Percentiles rank a stretch among this genome's conserved stretches.
These are phyloP conservation scores for Prinia subflava DNA, from an alignment of 2,113 vertebrate genomes.

Conservation along the genomic window DNA sequence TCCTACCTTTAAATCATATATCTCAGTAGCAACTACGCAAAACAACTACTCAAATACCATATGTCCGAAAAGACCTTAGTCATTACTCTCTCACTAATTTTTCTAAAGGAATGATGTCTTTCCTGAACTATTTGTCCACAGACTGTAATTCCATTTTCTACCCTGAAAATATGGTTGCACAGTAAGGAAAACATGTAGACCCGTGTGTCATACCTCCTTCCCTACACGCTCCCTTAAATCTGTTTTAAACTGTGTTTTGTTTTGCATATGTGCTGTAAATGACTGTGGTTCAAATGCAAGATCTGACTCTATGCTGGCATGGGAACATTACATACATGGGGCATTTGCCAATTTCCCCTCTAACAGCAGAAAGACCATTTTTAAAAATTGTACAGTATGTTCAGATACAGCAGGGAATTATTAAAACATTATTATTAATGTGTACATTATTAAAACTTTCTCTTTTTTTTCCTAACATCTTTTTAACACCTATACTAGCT, in stretches of 20 bases:
- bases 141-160: not conserved
- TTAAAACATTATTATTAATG: not conserved
- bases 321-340: not conserved
- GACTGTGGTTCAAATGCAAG: not conserved
- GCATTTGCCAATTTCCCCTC: not conserved
- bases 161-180: not conserved
- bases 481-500: not conserved
- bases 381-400: not conserved
- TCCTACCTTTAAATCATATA: not conserved
- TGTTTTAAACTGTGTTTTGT: not conserved
- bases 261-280: not conserved
- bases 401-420: not conserved
- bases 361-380: not conserved
- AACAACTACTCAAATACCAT: not conserved
- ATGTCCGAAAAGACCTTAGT: not conserved
- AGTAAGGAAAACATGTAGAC: not conserved
- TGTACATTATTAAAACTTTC: not conserved
- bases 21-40: not conserved
- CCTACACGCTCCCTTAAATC: fast-evolving
- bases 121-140: not conserved
- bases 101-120: not conserved
- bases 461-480: not conserved
- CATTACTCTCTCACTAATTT: not conserved
- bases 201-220: fast-evolving
- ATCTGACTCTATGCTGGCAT: not conserved